Conservation (phyloP, 1,140 invertebrate species). For the Listronotus oregonensis region DNA sequence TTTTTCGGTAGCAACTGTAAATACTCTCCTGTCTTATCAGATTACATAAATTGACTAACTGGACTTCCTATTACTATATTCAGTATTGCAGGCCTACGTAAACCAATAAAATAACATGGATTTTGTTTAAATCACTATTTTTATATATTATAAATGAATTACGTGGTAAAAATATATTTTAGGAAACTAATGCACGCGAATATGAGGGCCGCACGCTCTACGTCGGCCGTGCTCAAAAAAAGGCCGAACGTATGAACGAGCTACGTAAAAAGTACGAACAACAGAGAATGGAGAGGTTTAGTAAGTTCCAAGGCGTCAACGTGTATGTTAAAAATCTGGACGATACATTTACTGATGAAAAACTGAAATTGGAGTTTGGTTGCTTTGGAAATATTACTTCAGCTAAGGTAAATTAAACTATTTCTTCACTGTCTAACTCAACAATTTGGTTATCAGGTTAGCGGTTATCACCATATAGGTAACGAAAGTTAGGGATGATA, state of each 20-base stretch:
- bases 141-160: too few species aligned
- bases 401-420: constrained; percentile 89
- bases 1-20: too few species aligned
- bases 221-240: constrained; percentile 97
- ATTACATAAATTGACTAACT: too few species aligned
- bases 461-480: not conserved
- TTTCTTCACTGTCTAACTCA: not conserved
- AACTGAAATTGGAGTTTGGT: constrained; percentile 90
- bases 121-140: too few species aligned
- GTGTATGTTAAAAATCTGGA: constrained; percentile 79
- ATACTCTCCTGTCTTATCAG: too few species aligned
- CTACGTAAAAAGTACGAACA: constrained; percentile 94
- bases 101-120: too few species aligned
- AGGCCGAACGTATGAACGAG: constrained; percentile 95
- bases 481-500: not conserved
- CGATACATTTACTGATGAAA: constrained; percentile 95
- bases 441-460: not conserved
- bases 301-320: constrained; percentile 81
- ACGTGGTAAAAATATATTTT: not conserved
- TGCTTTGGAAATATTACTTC: constrained; percentile 96
- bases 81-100: too few species aligned
- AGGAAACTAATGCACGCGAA: constrained; percentile 87
- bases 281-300: constrained; percentile 91
- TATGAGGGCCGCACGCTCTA: constrained; percentile 80
- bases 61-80: too few species aligned